Base-by-base conservation (phyloP, 1,140 invertebrate genomes). In the Hyposmocoma kahamanoa region DNA sequence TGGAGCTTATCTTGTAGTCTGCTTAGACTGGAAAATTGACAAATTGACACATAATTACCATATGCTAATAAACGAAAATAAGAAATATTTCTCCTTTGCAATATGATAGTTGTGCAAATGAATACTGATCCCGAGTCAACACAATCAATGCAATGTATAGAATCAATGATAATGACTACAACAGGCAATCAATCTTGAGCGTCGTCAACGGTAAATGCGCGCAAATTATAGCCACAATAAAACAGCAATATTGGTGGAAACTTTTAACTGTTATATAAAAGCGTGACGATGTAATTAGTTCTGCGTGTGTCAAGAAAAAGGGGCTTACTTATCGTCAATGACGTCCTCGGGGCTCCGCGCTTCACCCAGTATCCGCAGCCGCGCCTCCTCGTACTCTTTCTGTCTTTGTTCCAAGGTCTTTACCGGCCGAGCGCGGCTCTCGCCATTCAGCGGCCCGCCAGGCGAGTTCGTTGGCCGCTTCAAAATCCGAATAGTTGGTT, bases 401-500 rank as follows among this genome's bases (percentile, higher is more conserved):
- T 96, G 93, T 64, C 95, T 88, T 88, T 95, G 94, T 86, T 95
- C 91, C 8, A 96, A 83, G 38, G 94, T 94, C 84, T 96, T 96
- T 30, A 94, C 91, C 26, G 94, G 94, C 67, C 94, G 91, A 19
- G 78, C 70, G 38, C 81, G 69, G 43, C 59, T 84, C 58, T 94
- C 91, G 44, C 89, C 90, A 65, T 91, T 92, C 8, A 78, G 49
- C 52, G 79, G 78, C 5, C 78, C 76, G 41, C 71, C 72, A 2
- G 59, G 62, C 18, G 70, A 56, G 18, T 75, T 69, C 11, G 80
- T 88, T 42, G 94, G 94, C 61, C 94, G 87, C 64, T 95, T 94
- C 36, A 96, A 82, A 54, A 96, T 96, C 77, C 94, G 94, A 18
- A 96, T 94, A 49, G 92, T 91, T 52, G 93, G 92, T 75, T 91